Evolutionary conservation across 2,113 vertebrate species (phyloP).

Genomic region (Genyomyrus donnyi): DNA sequence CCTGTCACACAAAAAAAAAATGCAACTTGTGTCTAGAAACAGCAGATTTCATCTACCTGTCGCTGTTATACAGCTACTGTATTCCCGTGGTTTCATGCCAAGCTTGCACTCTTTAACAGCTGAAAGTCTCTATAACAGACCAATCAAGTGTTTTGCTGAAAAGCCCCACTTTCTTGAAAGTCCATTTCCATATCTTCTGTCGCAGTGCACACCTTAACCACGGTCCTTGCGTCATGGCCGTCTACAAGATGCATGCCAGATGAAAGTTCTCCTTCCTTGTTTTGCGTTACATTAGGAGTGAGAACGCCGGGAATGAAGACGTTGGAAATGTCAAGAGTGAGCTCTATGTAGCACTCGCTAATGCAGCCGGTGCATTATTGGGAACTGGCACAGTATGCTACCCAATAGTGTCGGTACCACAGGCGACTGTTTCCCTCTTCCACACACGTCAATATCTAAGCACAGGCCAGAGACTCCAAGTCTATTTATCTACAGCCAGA

Average conservation of each 20-base stretch:
- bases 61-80: background rate
- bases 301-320: conserved; percentile 15
- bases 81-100: background rate
- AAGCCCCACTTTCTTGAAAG: background rate
- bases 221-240: background rate
- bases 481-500: conserved; percentile 24
- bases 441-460: conserved; percentile 25
- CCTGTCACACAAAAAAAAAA: background rate
- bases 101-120: background rate
- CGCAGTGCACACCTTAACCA: background rate
- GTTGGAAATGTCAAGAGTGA: conserved; percentile 24
- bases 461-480: conserved; percentile 17
- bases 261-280: background rate
- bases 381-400: conserved; percentile 4
- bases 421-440: background rate
- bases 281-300: background rate
- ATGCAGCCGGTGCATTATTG: conserved; percentile 22
- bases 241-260: background rate
- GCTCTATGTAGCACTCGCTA: background rate
- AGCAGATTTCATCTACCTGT: background rate
- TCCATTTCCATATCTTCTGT: background rate
- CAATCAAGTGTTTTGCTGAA: background rate
- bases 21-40: background rate
- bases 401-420: background rate
- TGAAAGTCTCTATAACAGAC: background rate